A percentile compares a stretch with the other conserved stretches of the same genome.
phyloP scores from a whole-genome alignment of 2,888 invertebrate species.

The Torymus tubicola region DNA sequence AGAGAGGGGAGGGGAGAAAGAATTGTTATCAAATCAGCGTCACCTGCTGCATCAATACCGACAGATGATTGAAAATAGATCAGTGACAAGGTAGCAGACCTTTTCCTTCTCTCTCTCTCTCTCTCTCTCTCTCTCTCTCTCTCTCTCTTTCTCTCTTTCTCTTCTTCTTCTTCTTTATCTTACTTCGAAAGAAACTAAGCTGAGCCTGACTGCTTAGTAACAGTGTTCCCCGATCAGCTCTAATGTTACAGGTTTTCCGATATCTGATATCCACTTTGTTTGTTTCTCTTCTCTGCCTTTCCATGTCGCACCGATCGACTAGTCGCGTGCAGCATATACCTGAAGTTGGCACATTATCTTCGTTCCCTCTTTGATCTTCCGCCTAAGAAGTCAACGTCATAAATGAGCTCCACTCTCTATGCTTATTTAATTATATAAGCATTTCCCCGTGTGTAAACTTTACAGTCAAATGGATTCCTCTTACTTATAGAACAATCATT shows the following conservation, averaged over 20 bases:
- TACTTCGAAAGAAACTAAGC: slow-evolving; percentile 59
- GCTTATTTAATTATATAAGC: too few relatives aligned
- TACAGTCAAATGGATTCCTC: too few relatives aligned
- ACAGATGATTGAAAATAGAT: slow-evolving; percentile 68
- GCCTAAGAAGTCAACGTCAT: too few relatives aligned
- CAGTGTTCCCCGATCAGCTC: slow-evolving; percentile 63
- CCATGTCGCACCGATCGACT: slow-evolving; percentile 51
- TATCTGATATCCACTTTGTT: slow-evolving; percentile 64
- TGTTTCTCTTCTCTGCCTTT: too few relatives aligned
- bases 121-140: slow-evolving; percentile 49
- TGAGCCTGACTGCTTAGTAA: slow-evolving; percentile 65
- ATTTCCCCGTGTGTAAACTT: too few relatives aligned
- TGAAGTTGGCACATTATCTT: slow-evolving; percentile 36
- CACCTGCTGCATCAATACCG: slow-evolving; percentile 60
- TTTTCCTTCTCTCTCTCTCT: slow-evolving; percentile 41
- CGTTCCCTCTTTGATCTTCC: slow-evolving; percentile 12
- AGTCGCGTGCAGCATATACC: slow-evolving; percentile 50
- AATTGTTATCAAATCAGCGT: slow-evolving; percentile 64
- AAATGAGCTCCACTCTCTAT: too few relatives aligned
- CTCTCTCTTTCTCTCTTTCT: slow-evolving; percentile 45
- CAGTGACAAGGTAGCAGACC: slow-evolving; percentile 51
- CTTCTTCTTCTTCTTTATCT: slow-evolving; percentile 29
- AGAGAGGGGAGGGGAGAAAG: not conserved
- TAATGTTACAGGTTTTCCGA: slow-evolving; percentile 71
- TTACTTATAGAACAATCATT: too few relatives aligned